Conservation (phyloP, 2,797 vertebrate genomes). For the Sarcoramphus papa region DNA sequence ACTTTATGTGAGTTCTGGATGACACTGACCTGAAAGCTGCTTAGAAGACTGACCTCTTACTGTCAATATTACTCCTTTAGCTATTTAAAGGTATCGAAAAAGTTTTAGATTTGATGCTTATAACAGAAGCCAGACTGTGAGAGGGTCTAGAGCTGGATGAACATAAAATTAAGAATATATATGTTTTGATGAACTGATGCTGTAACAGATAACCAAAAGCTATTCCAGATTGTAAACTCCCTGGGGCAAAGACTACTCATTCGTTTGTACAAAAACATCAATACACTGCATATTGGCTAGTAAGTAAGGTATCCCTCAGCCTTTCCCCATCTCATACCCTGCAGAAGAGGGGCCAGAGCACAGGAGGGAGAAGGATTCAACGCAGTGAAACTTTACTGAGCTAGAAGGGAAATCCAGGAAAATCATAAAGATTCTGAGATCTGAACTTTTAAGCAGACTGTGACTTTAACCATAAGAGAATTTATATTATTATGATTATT, state of each 20-base stretch:
- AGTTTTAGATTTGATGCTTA: not conserved
- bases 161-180: not conserved
- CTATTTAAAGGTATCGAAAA: not conserved
- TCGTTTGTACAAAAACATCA: not conserved
- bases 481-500: not conserved
- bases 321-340: not conserved
- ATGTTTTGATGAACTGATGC: not conserved
- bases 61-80: not conserved
- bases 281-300: not conserved
- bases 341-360: not conserved
- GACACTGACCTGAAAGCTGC: not conserved
- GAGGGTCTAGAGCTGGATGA: not conserved
- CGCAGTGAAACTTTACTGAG: not conserved
- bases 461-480: not conserved
- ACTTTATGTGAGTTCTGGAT: not conserved
- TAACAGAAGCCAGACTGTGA: not conserved
- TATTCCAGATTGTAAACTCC: not conserved
- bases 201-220: not conserved
- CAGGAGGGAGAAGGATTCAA: not conserved
- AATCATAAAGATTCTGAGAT: not conserved
- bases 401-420: not conserved
- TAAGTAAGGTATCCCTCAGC: not conserved
- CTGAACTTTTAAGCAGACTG: not conserved
- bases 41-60: not conserved
- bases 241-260: not conserved